Conservation (phyloP, 2,113 vertebrate species). For the human region DNA sequence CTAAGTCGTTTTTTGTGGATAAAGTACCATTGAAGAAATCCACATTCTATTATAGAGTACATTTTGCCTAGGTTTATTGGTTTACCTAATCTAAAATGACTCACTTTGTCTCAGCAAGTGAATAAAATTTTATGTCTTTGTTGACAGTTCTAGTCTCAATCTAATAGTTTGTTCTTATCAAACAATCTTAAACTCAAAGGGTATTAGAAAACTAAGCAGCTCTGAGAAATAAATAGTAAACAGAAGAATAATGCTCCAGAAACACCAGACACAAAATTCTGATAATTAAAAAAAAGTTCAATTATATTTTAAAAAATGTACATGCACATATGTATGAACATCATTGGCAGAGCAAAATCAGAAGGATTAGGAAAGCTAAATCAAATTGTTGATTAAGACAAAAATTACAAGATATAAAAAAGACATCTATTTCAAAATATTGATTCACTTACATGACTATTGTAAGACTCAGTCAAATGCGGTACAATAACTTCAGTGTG, state of each 20-base stretch:
- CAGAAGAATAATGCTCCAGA: neutral
- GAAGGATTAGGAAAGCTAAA: neutral
- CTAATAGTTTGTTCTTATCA: neutral
- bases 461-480: slow-evolving; percentile 97
- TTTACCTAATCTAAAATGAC: slow-evolving; percentile 30
- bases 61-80: neutral
- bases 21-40: neutral
- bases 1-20: neutral
- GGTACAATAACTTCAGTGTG: slow-evolving; percentile 97
- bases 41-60: neutral
- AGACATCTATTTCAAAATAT: slow-evolving; percentile 40
- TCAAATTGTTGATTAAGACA: slow-evolving; percentile 34
- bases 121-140: neutral
- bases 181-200: neutral
- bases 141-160: neutral
- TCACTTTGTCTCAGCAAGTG: neutral
- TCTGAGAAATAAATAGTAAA: slow-evolving; percentile 16
- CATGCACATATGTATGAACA: neutral
- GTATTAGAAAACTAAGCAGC: slow-evolving; percentile 28
- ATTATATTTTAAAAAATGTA: neutral
- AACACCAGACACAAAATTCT: neutral
- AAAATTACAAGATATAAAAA: slow-evolving; percentile 19
- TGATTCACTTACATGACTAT: slow-evolving; percentile 93
- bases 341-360: neutral
- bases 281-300: neutral